Conservation (phyloP, 1,140 invertebrate species). For the Myzus persicae region DNA sequence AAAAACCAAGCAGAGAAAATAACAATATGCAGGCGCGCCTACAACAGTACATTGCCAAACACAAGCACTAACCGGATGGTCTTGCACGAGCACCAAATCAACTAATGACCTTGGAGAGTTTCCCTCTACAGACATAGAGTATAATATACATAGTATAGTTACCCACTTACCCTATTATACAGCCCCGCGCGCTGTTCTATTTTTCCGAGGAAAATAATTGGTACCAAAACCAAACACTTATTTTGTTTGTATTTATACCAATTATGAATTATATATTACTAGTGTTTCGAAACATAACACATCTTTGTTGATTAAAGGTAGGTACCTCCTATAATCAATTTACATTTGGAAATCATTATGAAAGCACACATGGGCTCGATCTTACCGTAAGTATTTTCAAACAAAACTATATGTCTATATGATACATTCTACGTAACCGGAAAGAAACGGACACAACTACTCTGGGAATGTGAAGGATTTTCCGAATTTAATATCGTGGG, state of each 20-base stretch:
- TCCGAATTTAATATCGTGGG: background rate
- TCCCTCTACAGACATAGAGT: background rate
- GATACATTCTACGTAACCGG: background rate
- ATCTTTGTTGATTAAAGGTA: background rate
- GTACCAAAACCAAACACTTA: background rate
- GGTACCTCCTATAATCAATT: background rate
- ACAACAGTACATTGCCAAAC: constrained; percentile 30
- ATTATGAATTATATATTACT: too few species aligned
- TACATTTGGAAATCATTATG: background rate
- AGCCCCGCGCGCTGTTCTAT: background rate
- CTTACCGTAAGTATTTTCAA: background rate
- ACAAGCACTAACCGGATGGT: background rate
- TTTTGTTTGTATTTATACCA: too few species aligned
- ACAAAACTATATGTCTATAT: background rate
- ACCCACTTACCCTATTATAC: background rate
- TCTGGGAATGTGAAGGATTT: background rate
- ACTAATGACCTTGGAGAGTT: constrained; percentile 5
- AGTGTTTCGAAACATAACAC: too few species aligned
- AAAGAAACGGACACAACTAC: constrained; percentile 24
- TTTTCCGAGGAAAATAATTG: background rate
- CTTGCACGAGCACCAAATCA: constrained; percentile 41
- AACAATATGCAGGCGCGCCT: constrained; percentile 28
- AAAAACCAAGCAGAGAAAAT: background rate
- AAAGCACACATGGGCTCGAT: background rate
- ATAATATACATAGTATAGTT: background rate